These are phyloP conservation scores for Drosophila elegans DNA, from an alignment of 1,140 invertebrate species.

Conservation along the genomic window DNA sequence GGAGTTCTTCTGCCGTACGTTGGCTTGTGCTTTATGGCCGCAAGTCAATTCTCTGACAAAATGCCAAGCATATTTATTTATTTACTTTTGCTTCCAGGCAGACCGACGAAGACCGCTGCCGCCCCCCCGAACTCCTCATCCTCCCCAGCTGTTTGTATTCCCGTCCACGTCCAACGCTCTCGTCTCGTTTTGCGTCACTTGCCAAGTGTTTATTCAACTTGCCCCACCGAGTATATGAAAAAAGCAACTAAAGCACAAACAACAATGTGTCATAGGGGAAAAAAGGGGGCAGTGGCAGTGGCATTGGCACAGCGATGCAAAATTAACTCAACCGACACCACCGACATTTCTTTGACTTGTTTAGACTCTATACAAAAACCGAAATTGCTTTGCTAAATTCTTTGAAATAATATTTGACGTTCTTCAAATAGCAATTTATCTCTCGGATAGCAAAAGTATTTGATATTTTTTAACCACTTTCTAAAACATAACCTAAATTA, in stretches of 20 bases:
- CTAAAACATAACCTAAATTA: too few relatives aligned
- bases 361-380: neutral
- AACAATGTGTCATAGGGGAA: constrained; percentile 22
- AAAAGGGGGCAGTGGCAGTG: neutral
- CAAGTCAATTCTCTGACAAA: constrained; percentile 81
- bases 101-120: constrained; percentile 22
- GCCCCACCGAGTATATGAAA: constrained; percentile 49
- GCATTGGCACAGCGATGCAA: constrained; percentile 14
- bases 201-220: constrained; percentile 75
- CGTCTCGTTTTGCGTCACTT: constrained; percentile 66
- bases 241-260: constrained; percentile 29
- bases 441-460: too few relatives aligned
- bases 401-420: too few relatives aligned
- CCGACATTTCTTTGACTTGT: constrained; percentile 14
- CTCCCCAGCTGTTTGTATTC: constrained; percentile 25
- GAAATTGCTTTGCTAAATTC: neutral
- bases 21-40: constrained; percentile 76
- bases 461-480: too few relatives aligned
- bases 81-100: constrained; percentile 63
- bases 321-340: constrained; percentile 33
- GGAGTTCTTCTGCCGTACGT: constrained; percentile 48
- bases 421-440: neutral
- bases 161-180: constrained; percentile 37
- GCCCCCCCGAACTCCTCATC: neutral
- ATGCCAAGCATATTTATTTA: constrained; percentile 82